A percentile compares a stretch with the other conserved stretches of the same genome.
Evolutionary conservation across 2,797 vertebrate species (phyloP).

Genomic region (Pteropus rufus): DNA sequence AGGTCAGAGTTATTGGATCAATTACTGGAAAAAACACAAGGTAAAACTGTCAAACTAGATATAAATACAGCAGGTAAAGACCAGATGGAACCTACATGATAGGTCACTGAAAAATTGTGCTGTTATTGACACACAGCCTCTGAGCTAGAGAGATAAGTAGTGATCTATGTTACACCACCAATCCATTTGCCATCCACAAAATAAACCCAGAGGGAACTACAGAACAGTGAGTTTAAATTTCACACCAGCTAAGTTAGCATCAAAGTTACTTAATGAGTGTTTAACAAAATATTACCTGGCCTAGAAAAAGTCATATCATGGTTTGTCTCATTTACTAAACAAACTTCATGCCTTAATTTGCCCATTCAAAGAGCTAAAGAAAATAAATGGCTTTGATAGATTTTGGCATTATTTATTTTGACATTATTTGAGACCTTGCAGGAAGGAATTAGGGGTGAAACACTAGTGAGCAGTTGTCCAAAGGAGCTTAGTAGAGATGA

Average conservation of each 20-base stretch:
- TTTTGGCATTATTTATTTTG: constrained; percentile 35
- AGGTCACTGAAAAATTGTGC: background rate
- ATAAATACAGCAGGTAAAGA: background rate
- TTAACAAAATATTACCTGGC: background rate
- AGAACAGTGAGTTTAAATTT: background rate
- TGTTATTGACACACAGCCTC: background rate
- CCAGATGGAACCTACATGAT: background rate
- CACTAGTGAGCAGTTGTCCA: constrained; percentile 31
- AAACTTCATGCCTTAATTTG: background rate
- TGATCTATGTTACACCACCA: background rate
- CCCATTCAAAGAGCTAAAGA: background rate
- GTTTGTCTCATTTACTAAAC: background rate
- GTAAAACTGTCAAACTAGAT: background rate
- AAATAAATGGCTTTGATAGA: constrained; percentile 16
- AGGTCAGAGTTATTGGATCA: background rate
- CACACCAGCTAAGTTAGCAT: background rate
- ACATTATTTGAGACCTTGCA: constrained; percentile 20
- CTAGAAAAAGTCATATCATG: background rate
- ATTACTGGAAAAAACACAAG: background rate
- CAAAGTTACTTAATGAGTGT: background rate
- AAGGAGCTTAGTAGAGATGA: background rate
- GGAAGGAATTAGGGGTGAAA: background rate
- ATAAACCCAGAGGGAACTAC: background rate
- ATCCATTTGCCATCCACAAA: background rate
- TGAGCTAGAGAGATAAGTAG: background rate